Evolutionary conservation across 2,113 vertebrate genomes (phyloP).

Genomic region (Rhinopomastus cyanomelas): DNA sequence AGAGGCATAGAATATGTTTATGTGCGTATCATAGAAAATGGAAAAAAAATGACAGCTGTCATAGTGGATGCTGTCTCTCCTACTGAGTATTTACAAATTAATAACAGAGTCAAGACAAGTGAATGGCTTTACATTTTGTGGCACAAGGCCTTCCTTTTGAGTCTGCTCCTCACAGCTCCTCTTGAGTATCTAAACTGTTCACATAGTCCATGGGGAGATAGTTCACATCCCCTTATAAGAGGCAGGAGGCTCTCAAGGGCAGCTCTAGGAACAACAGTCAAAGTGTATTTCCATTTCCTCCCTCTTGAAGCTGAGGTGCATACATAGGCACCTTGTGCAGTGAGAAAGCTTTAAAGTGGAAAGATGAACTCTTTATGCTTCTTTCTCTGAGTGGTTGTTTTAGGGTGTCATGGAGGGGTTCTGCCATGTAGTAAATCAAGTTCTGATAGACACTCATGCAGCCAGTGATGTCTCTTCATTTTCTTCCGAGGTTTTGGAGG

Average conservation of each 20-base stretch:
- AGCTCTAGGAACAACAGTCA: not conserved
- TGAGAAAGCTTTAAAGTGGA: too few species aligned
- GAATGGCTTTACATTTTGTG: not conserved
- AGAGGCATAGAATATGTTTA: not conserved
- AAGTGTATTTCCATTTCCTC: not conserved
- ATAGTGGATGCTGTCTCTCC: not conserved
- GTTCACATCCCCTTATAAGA: fast-evolving
- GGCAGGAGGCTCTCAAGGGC: not conserved
- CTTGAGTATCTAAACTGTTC: not conserved
- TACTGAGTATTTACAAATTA: not conserved
- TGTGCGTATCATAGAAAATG: not conserved
- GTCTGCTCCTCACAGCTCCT: not conserved
- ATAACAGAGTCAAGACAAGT: not conserved
- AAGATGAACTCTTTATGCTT: not conserved
- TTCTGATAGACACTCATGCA: not conserved
- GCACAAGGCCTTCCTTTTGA: not conserved
- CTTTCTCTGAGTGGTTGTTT: not conserved
- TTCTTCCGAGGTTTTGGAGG: not conserved
- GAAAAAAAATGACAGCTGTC: not conserved
- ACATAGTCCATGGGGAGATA: fast-evolving
- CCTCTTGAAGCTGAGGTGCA: not conserved
- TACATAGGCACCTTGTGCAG: not conserved
- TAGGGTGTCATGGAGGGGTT: not conserved
- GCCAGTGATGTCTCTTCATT: not conserved
- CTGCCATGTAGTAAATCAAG: not conserved